Base-by-base conservation (phyloP, 37 sponge, comb jelly and placozoan genomes). In the Ianthella basta region DNA sequence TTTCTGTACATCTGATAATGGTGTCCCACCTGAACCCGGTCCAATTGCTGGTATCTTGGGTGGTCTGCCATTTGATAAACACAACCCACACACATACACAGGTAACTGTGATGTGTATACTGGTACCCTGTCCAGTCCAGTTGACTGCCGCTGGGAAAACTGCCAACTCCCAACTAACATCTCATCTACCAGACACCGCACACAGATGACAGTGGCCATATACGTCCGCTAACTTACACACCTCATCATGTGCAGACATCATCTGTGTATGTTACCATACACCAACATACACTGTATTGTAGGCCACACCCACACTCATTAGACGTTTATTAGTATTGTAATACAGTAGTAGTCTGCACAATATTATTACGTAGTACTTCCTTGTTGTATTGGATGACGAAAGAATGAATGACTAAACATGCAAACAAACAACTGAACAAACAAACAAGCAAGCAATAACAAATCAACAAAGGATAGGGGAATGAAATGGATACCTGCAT, bases 191-290 rank as follows among this genome's bases (percentile, higher is more conserved):
- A 19, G 36, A 1, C 0, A 3, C 10, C 20, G 19, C 33, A 70
- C 72, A 10, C 20, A 70, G 15, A 70, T 70, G 72, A 70, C 72
- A 20, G 36, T 70, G 72, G 72, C 72, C 19, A 70, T 70, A 70
- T 70, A 37, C 20, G 72, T 70, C 72, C 72, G 72, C 72, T 70
- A 70, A 70, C 50, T 27, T 61, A 4, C 63, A 44, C 50, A 44
- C 50, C 50, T 44, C 50, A 10, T 8, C 8, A 8, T 44, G 50
- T 27, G 50, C 50, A 44, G 5, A 36, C 35, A 30, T 14, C 23
- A 33, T 23, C 29, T 13, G 23, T 35, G 23, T 37, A 24, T 35
- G 35, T 6, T 35, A 36, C 4, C 33, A 23, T 36, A 73, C 6
- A 73, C 35, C 50, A 44, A 44, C 50, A 44, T 8, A 44, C 50